These are phyloP conservation scores for Ridgeia piscesae DNA, from an alignment of 1,140 invertebrate genomes.

Conservation along the genomic window DNA sequence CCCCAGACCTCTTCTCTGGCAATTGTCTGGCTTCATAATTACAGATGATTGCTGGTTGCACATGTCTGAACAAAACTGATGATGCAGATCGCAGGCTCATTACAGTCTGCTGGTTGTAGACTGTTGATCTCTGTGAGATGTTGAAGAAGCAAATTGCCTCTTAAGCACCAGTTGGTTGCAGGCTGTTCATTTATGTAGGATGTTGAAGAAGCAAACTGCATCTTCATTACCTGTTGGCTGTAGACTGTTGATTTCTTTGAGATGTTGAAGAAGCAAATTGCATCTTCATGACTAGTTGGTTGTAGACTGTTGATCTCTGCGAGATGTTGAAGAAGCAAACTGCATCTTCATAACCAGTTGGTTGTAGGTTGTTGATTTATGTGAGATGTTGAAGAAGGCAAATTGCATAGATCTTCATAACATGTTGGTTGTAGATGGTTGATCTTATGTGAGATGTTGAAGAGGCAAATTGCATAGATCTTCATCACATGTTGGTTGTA, in stretches of 20 bases:
- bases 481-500: too few relatives aligned
- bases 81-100: neutral
- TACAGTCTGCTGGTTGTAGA: neutral
- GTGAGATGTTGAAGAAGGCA: too few relatives aligned
- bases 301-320: too few relatives aligned
- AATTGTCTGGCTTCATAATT: conserved; percentile 10
- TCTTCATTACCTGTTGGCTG: neutral
- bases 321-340: too few relatives aligned
- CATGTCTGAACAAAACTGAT: neutral
- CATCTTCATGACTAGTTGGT: neutral
- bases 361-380: too few relatives aligned
- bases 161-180: neutral
- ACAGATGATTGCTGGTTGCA: neutral
- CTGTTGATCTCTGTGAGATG: neutral
- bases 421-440: too few relatives aligned
- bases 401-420: neutral
- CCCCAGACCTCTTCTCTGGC: neutral
- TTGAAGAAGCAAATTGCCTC: neutral
- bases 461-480: too few relatives aligned
- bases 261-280: neutral
- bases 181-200: neutral
- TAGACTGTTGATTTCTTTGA: neutral
- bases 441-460: too few relatives aligned
- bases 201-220: too few relatives aligned
- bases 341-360: too few relatives aligned